A percentile compares a stretch with the other conserved stretches of the same genome.
Evolutionary conservation across 2,113 vertebrate species (phyloP).

Genomic region (Genyomyrus donnyi): DNA sequence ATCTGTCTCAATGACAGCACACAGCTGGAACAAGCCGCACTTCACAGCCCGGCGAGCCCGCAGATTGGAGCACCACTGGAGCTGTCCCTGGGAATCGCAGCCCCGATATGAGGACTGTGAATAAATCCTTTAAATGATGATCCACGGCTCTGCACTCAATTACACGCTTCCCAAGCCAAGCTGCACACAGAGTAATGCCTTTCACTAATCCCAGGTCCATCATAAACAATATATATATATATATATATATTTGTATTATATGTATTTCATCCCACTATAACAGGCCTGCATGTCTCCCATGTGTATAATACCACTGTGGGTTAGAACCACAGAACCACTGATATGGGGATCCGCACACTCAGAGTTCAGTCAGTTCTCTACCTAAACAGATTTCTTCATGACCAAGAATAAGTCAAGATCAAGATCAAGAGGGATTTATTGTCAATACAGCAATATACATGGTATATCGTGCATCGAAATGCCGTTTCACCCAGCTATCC

Average conservation of each 20-base stretch:
- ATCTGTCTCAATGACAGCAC: not conserved
- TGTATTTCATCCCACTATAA: not conserved
- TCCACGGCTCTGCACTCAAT: constrained; percentile 20
- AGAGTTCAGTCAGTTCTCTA: not conserved
- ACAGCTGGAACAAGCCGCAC: constrained; percentile 15
- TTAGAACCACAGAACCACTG: not conserved
- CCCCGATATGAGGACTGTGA: not conserved
- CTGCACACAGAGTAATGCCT: not conserved
- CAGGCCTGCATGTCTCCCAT: not conserved
- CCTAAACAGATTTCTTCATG: not conserved
- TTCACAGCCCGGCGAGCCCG: not conserved
- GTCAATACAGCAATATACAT: too few relatives aligned
- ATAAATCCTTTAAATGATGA: constrained; percentile 24
- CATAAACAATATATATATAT: not conserved
- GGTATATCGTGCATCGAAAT: too few relatives aligned
- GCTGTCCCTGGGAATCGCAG: not conserved
- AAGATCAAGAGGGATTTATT: too few relatives aligned
- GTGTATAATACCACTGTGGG: not conserved
- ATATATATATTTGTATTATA: not conserved
- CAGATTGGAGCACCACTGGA: not conserved
- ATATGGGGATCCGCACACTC: not conserved
- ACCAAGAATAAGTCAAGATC: not conserved
- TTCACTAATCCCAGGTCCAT: constrained; percentile 15
- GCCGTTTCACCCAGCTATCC: too few relatives aligned
- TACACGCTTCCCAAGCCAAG: constrained; percentile 19